Evolutionary conservation across 2,888 invertebrate genomes (phyloP).

Genomic region (Hirtodrosophila confusa): DNA sequence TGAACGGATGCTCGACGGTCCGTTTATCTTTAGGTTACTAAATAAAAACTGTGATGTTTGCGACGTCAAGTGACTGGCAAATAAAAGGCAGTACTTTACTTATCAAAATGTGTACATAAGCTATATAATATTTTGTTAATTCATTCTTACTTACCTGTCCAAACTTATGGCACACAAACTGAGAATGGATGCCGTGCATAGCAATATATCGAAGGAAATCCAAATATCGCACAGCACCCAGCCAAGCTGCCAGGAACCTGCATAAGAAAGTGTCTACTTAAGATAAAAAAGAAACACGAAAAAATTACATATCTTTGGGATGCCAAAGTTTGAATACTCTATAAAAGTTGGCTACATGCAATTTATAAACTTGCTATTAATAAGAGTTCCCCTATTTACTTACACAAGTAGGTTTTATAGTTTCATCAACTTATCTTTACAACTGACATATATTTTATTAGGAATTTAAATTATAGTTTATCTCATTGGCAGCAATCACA

Average conservation of each 20-base stretch:
- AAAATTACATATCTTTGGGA: background rate
- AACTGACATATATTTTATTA: too few relatives aligned
- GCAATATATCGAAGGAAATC: conserved; percentile 96
- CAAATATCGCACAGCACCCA: conserved; percentile 95
- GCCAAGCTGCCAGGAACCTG: conserved; percentile 95
- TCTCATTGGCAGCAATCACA: too few relatives aligned
- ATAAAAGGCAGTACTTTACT: background rate
- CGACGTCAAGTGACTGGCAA: background rate
- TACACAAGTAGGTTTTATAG: too few relatives aligned
- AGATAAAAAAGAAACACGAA: conserved; percentile 10
- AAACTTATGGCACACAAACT: conserved; percentile 62
- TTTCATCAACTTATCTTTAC: too few relatives aligned
- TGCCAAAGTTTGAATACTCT: background rate
- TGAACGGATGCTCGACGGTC: too few relatives aligned
- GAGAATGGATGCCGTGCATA: conserved; percentile 84
- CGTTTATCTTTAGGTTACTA: too few relatives aligned
- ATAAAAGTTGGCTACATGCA: background rate
- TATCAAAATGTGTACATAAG: background rate
- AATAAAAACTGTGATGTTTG: background rate
- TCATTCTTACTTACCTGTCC: conserved; percentile 55
- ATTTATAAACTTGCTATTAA: too few relatives aligned
- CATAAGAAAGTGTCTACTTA: conserved; percentile 51
- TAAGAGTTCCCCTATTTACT: too few relatives aligned
- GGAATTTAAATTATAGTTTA: too few relatives aligned
- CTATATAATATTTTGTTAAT: background rate